Conservation (phyloP, 2,888 invertebrate genomes). For the Drosophila barbarae region DNA sequence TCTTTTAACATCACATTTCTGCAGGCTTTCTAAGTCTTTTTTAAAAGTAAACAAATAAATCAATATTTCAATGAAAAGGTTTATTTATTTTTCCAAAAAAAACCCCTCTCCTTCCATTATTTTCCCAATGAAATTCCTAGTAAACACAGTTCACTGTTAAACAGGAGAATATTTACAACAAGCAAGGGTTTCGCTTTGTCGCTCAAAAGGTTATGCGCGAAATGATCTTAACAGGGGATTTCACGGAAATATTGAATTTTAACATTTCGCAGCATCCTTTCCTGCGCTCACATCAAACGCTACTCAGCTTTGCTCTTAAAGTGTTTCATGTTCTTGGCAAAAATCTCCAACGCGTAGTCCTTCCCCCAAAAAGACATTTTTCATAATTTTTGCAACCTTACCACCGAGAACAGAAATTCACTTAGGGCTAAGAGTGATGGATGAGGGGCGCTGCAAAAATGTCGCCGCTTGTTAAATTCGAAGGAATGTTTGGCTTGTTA, state of each 20-base stretch:
- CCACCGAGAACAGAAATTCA: conserved; percentile 54
- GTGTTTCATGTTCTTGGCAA: conserved; percentile 11
- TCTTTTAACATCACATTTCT: neutral
- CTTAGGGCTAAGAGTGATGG: conserved; percentile 40
- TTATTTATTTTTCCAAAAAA: no score
- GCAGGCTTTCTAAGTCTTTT: neutral
- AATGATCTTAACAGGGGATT: conserved; percentile 20
- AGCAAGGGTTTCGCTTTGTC: neutral
- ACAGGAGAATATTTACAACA: neutral
- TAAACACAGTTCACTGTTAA: neutral
- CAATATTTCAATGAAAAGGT: neutral
- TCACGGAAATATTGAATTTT: conserved; percentile 6
- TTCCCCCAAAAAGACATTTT: conserved; percentile 24
- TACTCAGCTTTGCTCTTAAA: conserved; percentile 5
- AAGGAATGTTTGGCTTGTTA: conserved; percentile 63
- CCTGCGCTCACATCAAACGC: conserved; percentile 15
- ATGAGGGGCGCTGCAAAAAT: conserved; percentile 31
- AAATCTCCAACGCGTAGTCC: conserved; percentile 12
- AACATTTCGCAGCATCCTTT: conserved; percentile 12
- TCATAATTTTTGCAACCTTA: conserved; percentile 34
- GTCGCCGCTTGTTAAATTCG: conserved; percentile 51
- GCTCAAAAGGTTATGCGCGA: conserved; percentile 13
- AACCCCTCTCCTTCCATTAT: no score
- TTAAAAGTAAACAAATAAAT: neutral
- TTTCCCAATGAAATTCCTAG: neutral